Percentiles rank a stretch among this genome's conserved stretches.
Conservation (phyloP, 64 coral and sea anemone genomes). For the Montipora capricornis region DNA sequence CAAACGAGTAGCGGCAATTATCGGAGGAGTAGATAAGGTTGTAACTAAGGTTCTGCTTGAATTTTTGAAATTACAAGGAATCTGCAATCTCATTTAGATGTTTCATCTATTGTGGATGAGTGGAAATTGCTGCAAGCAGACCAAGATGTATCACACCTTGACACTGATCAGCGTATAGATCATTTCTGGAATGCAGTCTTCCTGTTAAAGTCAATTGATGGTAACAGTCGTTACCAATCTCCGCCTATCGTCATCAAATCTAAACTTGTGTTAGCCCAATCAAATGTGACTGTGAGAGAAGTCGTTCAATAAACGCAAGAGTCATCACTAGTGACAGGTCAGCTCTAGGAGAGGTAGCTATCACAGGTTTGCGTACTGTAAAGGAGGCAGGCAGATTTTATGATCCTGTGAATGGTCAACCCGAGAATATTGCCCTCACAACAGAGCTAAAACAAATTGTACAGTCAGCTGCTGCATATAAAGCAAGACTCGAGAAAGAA, state of each 20-base stretch:
- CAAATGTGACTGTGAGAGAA: neutral
- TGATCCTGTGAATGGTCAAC: neutral
- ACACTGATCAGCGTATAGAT: neutral
- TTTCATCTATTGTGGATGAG: neutral
- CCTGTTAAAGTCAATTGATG: neutral
- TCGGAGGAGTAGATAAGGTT: neutral
- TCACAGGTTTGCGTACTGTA: neutral
- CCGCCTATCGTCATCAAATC: neutral
- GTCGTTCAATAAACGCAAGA: neutral
- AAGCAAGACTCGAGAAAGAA: no score
- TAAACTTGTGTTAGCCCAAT: no score
- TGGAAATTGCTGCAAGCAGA: neutral
- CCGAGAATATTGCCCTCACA: neutral
- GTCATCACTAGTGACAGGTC: neutral
- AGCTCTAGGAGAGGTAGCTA: neutral
- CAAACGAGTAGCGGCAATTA: neutral
- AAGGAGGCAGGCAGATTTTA: slow-evolving; percentile 2
- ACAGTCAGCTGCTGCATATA: no score
- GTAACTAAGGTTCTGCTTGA: neutral
- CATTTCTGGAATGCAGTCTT: neutral
- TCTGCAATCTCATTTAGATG: neutral
- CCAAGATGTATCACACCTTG: neutral
- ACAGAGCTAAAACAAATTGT: no score
- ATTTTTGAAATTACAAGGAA: neutral
- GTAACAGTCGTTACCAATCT: neutral